These are phyloP conservation scores for Halictus quadricinctus DNA, from an alignment of 2,888 invertebrate genomes.

Conservation along the genomic window DNA sequence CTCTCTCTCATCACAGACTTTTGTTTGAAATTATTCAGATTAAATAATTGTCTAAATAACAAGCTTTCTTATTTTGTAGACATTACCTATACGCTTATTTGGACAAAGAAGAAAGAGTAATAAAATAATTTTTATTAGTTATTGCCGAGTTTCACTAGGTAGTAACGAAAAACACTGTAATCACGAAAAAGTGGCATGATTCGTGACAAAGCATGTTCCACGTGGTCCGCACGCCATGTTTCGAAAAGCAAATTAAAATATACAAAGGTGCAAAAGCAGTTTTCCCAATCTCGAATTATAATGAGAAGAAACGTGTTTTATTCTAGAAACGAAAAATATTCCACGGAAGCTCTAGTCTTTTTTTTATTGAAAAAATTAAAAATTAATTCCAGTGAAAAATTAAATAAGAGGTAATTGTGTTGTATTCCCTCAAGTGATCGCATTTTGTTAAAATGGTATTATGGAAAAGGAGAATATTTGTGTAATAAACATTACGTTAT, in stretches of 20 bases:
- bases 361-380: neutral
- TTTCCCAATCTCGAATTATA: neutral
- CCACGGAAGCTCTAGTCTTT: neutral
- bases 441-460: neutral
- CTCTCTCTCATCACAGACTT: slow-evolving; percentile 34
- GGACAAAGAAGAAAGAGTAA: neutral
- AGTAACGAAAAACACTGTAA: neutral
- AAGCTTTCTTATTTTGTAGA: neutral
- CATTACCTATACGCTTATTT: neutral
- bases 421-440: neutral
- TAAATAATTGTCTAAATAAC: neutral
- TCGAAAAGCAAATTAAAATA: neutral
- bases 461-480: neutral
- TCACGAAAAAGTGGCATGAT: neutral
- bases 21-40: slow-evolving; percentile 14
- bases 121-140: neutral
- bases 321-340: neutral
- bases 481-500: slow-evolving; percentile 15
- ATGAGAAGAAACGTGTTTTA: neutral
- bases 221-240: slow-evolving; percentile 15
- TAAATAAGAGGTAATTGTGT: neutral
- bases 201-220: neutral
- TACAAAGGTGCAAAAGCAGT: too few species aligned
- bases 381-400: neutral
- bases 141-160: neutral